Base-by-base conservation (phyloP, 2,888 invertebrate genomes). In the Pharmacophagus antenor region DNA sequence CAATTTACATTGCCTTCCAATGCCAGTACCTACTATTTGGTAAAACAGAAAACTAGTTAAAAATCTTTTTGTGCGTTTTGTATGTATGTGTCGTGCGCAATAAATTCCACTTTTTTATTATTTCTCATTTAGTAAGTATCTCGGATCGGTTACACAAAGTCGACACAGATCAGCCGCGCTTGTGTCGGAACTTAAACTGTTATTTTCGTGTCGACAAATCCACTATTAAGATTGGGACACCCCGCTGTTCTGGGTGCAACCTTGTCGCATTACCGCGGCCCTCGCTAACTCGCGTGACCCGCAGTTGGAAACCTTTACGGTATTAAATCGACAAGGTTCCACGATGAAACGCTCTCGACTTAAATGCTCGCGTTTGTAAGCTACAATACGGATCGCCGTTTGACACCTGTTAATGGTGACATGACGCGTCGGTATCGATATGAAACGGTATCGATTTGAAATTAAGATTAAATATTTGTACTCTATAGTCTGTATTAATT, bases 161-260 rank as follows among this genome's bases (percentile, higher is more conserved):
- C 73, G 72, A 62, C 62, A 80, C 75, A 80, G 82, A 82, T 84
- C 77, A 79, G 78, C 72, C 76, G 80, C 82, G 84, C 85, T 85
- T 85, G 84, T 81, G 82, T 72, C 80, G 64, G 73, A 72, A 77
- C 81, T 78, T 87, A 86, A 88, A 88, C 80, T 84, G 85, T 81
- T 85, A 84, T 87, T 85, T 84, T 85, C 81, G 87, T 88, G 85
- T 88, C 88, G 86, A 87, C 88, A 86, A 86, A 86, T 85, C 86
- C 85, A 84, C 85, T 87, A 88, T 85, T 87, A 86, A 84, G 77
- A 77, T 72, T 68, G 68, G 73, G 87, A 85, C 84, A 87, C 79
- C 88, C 88, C 84, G 84, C 82, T 80, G 85, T 63, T 72, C 69
- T 63, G 69, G 67, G 70, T 79, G 70, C 79, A 79, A 85, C 88